A percentile compares a stretch with the other conserved stretches of the same genome.
Evolutionary conservation across 2,888 invertebrate species (phyloP).

Genomic region (Tetragnatha montana): DNA sequence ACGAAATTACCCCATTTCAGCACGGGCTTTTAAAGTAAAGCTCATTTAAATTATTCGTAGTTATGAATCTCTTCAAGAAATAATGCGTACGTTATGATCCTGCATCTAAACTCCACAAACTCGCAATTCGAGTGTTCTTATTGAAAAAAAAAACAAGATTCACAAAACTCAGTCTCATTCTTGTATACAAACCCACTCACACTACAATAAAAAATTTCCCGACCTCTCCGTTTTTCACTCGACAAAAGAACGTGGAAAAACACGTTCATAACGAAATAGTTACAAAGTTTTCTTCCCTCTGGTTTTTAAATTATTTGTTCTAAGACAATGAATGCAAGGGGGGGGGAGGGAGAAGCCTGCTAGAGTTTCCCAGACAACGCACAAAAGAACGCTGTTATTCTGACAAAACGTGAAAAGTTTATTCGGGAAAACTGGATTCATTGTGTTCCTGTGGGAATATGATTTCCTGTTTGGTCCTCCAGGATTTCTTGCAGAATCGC

Average conservation of each 20-base stretch:
- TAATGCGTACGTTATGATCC: too few relatives aligned
- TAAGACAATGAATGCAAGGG: neutral
- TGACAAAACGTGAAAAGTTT: conserved; percentile 2
- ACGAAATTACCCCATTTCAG: too few relatives aligned
- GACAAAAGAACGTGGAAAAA: neutral
- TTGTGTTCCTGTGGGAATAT: neutral
- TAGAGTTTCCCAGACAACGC: neutral
- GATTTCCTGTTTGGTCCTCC: neutral
- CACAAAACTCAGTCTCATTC: neutral
- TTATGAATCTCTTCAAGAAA: too few relatives aligned
- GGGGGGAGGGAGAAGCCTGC: neutral
- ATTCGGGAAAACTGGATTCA: neutral
- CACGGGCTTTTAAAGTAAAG: too few relatives aligned
- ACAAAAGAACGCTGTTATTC: neutral
- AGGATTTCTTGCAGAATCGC: neutral
- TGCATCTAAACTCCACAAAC: too few relatives aligned
- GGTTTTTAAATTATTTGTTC: neutral
- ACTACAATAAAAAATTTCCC: neutral
- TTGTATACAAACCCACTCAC: neutral
- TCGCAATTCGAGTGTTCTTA: too few relatives aligned
- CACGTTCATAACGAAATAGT: neutral
- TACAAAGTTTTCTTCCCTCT: neutral
- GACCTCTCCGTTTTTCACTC: neutral
- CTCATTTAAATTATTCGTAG: too few relatives aligned
- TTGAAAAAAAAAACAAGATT: too few relatives aligned